phyloP scores from a whole-genome alignment of 1,140 invertebrate genomes.

The Hylaeus volcanicus region DNA sequence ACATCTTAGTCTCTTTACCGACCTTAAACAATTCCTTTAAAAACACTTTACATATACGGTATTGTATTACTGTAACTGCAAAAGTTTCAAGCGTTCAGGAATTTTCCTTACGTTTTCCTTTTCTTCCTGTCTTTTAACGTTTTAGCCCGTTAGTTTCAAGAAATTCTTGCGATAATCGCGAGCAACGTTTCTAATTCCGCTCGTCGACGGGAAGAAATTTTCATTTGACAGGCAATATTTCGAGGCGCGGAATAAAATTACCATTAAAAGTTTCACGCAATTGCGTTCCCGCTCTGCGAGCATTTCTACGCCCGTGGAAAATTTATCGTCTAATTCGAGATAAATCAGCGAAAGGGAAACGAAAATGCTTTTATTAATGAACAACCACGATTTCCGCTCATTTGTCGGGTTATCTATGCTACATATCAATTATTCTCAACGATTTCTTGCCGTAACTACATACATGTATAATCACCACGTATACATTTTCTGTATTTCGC shows the following conservation, averaged over 20 bases:
- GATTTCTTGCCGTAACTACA: slow-evolving; percentile 11
- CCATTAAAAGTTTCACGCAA: slow-evolving; percentile 31
- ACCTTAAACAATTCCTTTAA: too few relatives aligned
- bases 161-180: slow-evolving; percentile 18
- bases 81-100: background rate
- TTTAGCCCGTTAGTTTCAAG: background rate
- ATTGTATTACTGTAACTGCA: background rate
- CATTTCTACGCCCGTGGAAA: slow-evolving; percentile 20
- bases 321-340: slow-evolving; percentile 7
- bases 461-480: background rate
- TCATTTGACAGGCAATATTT: slow-evolving; percentile 30
- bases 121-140: background rate
- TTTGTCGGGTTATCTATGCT: slow-evolving; percentile 11
- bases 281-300: slow-evolving; percentile 8
- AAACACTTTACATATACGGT: too few relatives aligned
- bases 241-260: slow-evolving; percentile 29
- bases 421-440: slow-evolving; percentile 29
- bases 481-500: too few relatives aligned
- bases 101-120: background rate
- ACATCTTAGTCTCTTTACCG: too few relatives aligned
- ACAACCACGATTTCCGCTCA: slow-evolving; percentile 34
- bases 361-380: slow-evolving; percentile 30
- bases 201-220: slow-evolving; percentile 3
- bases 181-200: slow-evolving; percentile 23
- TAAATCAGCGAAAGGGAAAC: slow-evolving; percentile 41